These are phyloP conservation scores for Cyphomyrus plagiostoma DNA, from an alignment of 2,113 vertebrate genomes.

Conservation along the genomic window DNA sequence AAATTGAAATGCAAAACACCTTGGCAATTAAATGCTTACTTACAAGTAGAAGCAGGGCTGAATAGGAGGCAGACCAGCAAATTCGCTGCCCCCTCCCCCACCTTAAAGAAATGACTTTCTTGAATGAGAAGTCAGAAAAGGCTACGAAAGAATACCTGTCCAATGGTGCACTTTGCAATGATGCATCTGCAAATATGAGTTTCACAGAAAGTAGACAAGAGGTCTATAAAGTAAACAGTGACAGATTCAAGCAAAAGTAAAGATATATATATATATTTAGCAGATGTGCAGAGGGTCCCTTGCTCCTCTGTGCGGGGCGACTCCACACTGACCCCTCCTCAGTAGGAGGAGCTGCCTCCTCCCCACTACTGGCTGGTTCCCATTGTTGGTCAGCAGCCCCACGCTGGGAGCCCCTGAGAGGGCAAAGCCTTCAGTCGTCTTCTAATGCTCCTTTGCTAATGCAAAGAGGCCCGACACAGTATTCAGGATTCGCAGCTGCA, in stretches of 20 bases:
- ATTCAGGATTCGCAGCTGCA: background rate
- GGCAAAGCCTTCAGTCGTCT: background rate
- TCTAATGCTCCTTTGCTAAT: background rate
- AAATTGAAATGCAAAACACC: background rate
- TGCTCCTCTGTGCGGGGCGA: background rate
- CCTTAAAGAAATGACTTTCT: background rate
- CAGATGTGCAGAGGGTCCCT: background rate
- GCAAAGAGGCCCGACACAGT: background rate
- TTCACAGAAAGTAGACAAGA: background rate
- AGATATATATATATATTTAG: background rate
- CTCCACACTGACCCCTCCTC: background rate
- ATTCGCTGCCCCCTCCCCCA: background rate
- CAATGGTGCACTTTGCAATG: background rate
- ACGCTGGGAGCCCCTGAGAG: background rate
- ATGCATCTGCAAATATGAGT: background rate
- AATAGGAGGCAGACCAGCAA: background rate
- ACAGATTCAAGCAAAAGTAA: background rate
- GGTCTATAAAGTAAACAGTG: background rate
- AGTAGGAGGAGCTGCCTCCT: background rate
- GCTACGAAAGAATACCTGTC: background rate
- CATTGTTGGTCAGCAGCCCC: background rate
- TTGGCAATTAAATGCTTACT: background rate
- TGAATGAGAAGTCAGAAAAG: background rate
- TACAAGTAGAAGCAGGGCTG: background rate
- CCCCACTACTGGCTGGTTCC: background rate